Evolutionary conservation across 1,140 invertebrate genomes (phyloP).

Genomic region (Parasteatoda tepidariorum): DNA sequence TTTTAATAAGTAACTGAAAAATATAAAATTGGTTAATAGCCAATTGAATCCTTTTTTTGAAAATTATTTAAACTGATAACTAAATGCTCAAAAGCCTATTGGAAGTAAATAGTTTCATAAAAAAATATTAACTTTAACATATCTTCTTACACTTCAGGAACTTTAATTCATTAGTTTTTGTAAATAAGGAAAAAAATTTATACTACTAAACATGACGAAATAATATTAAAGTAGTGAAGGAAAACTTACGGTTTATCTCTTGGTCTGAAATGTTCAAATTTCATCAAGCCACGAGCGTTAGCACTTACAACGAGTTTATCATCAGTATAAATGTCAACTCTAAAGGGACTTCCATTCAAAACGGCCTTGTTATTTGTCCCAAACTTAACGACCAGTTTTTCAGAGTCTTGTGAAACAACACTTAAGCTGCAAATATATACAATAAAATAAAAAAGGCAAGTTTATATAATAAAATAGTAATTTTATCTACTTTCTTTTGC

Average conservation of each 20-base stretch:
- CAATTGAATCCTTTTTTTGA: too few species aligned
- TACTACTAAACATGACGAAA: too few species aligned
- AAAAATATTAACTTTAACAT: too few species aligned
- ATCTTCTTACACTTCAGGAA: too few species aligned
- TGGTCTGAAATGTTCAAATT: conserved; percentile 89
- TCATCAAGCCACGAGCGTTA: conserved; percentile 89
- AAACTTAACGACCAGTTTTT: conserved; percentile 73
- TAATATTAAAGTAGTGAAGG: too few species aligned
- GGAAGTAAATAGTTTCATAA: too few species aligned
- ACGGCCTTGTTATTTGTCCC: conserved; percentile 76
- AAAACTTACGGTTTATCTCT: conserved; percentile 74
- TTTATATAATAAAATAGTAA: conserved; percentile 2
- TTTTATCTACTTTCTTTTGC: background rate
- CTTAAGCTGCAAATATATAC: conserved; percentile 56
- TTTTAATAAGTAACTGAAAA: too few species aligned
- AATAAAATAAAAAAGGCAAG: background rate
- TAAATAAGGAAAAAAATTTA: too few species aligned
- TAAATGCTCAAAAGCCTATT: too few species aligned
- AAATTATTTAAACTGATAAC: too few species aligned
- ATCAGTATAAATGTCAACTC: conserved; percentile 83
- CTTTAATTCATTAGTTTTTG: too few species aligned
- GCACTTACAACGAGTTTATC: conserved; percentile 82
- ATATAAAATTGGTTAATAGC: too few species aligned
- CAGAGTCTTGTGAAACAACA: conserved; percentile 66
- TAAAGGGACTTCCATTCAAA: conserved; percentile 81